Conservation (phyloP, 1,140 invertebrate genomes). For the Drosophila navojoa region DNA sequence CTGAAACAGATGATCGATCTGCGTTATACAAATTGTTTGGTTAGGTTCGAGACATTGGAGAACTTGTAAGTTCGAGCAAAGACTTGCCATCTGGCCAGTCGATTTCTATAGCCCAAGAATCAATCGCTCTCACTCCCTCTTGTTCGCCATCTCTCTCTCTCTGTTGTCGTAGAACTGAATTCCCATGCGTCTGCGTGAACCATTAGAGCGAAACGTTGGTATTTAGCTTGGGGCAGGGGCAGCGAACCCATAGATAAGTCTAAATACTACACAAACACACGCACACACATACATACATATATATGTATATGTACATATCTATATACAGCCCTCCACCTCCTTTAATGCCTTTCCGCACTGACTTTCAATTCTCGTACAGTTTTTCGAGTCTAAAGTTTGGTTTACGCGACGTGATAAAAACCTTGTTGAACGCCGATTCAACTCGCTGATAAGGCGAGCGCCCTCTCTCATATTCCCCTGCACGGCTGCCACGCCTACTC, state of each 20-base stretch:
- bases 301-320: no score
- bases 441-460: slow-evolving; percentile 57
- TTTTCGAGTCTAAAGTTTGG: slow-evolving; percentile 33
- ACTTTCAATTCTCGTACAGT: not conserved
- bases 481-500: not conserved
- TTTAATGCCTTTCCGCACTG: not conserved
- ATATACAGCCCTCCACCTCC: not conserved
- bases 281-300: not conserved
- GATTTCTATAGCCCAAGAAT: not conserved
- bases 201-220: slow-evolving; percentile 18
- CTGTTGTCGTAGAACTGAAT: not conserved
- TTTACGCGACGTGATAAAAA: slow-evolving; percentile 68
- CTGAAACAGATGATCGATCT: no score
- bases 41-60: no score
- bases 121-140: not conserved
- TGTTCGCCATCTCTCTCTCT: not conserved
- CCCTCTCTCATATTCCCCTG: not conserved
- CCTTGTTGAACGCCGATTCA: slow-evolving; percentile 60
- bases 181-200: slow-evolving; percentile 10
- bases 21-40: no score
- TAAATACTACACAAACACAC: slow-evolving; percentile 3
- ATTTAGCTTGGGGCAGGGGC: slow-evolving; percentile 10
- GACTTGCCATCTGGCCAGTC: not conserved
- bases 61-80: not conserved
- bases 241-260: slow-evolving; percentile 32